phyloP scores from a whole-genome alignment of 2,797 vertebrate genomes.

The Novumbra hubbsi region DNA sequence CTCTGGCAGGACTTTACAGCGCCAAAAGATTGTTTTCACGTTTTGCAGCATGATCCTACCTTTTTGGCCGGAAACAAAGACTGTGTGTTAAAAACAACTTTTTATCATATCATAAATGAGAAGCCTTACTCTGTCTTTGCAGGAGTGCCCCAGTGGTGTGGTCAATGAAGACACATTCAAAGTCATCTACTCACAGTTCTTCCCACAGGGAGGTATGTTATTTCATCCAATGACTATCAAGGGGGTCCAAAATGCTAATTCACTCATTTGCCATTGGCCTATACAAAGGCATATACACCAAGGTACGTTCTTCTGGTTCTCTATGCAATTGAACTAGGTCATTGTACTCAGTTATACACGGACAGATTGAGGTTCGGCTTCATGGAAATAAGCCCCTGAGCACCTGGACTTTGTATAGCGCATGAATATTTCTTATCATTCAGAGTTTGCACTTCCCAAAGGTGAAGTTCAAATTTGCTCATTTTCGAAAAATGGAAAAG shows the following conservation, averaged over 20 bases:
- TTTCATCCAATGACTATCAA: not conserved
- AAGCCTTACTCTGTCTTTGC: not conserved
- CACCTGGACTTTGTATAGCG: not conserved
- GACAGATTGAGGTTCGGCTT: not conserved
- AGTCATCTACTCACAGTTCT: slow-evolving; percentile 17
- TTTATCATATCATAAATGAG: not conserved
- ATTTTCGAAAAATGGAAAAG: not conserved
- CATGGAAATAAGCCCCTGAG: not conserved
- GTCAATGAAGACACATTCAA: slow-evolving; percentile 17
- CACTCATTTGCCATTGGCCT: not conserved
- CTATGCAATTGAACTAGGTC: not conserved
- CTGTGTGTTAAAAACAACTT: not conserved
- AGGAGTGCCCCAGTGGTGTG: slow-evolving; percentile 16
- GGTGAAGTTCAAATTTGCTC: not conserved
- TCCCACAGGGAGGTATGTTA: slow-evolving; percentile 13
- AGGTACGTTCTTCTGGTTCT: not conserved
- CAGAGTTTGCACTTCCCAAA: not conserved
- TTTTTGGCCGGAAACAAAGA: not conserved
- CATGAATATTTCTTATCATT: not conserved
- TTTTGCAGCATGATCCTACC: not conserved
- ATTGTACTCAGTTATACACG: not conserved
- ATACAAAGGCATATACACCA: not conserved
- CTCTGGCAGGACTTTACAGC: not conserved
- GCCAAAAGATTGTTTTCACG: not conserved
- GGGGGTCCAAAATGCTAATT: not conserved